Conservation (phyloP, 2,113 vertebrate species). For the Pogonocichla stellata region DNA sequence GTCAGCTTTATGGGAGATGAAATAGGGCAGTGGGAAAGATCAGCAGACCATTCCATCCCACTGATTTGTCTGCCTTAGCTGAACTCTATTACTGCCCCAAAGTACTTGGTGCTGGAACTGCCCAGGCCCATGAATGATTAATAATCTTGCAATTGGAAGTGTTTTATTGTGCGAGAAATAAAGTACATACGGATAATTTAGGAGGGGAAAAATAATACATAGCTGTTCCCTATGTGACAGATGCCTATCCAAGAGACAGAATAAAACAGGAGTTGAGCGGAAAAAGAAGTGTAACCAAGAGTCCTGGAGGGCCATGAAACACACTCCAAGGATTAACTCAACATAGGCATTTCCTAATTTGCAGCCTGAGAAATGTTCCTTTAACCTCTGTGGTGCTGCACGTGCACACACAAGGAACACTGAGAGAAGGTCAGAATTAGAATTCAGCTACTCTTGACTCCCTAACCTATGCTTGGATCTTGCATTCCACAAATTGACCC, state of each 20-base stretch:
- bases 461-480: not conserved
- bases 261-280: not conserved
- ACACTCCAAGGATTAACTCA: not conserved
- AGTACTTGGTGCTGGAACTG: not conserved
- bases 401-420: rapidly evolving
- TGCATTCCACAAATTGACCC: not conserved
- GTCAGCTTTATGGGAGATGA: not conserved
- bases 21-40: not conserved
- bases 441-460: not conserved
- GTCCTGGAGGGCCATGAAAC: not conserved
- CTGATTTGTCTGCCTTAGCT: not conserved
- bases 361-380: not conserved
- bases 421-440: not conserved
- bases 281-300: not conserved
- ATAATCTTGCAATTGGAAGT: not conserved
- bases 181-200: not conserved
- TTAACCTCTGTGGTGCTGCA: not conserved
- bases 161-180: not conserved
- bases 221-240: not conserved
- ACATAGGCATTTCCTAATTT: not conserved
- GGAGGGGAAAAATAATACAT: not conserved
- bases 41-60: not conserved
- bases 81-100: not conserved
- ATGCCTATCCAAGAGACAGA: not conserved
- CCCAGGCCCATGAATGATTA: not conserved